phyloP scores from a whole-genome alignment of 2,113 vertebrate species.

The Sylvietta virens region DNA sequence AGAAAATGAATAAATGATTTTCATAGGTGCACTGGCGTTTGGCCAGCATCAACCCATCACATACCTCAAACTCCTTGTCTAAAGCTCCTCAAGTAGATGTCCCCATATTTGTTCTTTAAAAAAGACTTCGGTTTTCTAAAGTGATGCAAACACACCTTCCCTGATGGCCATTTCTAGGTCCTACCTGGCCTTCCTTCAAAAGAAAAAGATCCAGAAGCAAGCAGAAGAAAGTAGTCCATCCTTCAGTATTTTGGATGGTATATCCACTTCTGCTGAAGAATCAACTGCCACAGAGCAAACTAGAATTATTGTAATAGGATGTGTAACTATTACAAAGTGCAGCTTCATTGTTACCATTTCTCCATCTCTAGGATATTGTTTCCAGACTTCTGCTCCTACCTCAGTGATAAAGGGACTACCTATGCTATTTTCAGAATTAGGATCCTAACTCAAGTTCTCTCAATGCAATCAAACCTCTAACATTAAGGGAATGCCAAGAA shows the following conservation, averaged over 20 bases:
- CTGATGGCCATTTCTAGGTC: not conserved
- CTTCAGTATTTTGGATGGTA: not conserved
- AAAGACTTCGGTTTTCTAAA: not conserved
- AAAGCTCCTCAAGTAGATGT: not conserved
- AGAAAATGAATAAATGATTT: not conserved
- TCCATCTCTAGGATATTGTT: not conserved
- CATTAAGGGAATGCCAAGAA: not conserved
- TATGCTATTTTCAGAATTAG: not conserved
- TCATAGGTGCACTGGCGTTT: not conserved
- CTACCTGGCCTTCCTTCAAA: not conserved
- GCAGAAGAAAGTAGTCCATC: not conserved
- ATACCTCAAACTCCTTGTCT: not conserved
- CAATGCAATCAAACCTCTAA: not conserved
- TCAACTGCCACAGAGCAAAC: not conserved
- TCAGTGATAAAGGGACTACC: not conserved
- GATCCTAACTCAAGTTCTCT: not conserved
- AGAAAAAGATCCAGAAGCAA: not conserved
- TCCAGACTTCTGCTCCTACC: not conserved
- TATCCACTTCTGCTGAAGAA: not conserved
- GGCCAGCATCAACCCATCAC: not conserved
- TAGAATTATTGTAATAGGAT: not conserved
- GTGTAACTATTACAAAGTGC: not conserved
- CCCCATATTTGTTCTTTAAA: not conserved
- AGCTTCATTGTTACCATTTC: not conserved
- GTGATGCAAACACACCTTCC: not conserved